Conservation (phyloP, 2,797 vertebrate genomes). For the Brachymystax lenok region DNA sequence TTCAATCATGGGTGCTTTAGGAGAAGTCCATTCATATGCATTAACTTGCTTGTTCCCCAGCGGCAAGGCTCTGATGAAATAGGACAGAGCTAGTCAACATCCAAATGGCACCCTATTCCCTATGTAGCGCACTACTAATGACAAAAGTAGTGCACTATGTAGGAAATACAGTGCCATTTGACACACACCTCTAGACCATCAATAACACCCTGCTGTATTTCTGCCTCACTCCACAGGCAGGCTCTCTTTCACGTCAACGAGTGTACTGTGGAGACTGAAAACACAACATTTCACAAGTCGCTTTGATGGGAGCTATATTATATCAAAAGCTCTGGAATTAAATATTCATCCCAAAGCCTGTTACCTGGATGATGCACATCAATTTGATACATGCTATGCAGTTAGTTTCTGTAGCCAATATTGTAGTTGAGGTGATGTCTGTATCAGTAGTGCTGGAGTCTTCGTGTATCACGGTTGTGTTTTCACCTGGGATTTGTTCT, state of each 20-base stretch:
- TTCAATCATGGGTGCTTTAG: neutral
- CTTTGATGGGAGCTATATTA: neutral
- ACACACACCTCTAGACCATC: neutral
- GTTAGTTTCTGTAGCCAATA: neutral
- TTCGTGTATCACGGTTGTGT: neutral
- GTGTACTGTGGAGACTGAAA: neutral
- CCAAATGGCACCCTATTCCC: neutral
- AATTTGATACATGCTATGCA: neutral
- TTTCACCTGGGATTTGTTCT: neutral
- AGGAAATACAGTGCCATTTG: neutral
- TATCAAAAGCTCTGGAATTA: neutral
- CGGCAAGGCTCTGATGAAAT: neutral
- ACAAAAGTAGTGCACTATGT: neutral
- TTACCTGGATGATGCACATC: neutral
- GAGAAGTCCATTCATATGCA: neutral
- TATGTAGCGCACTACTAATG: neutral
- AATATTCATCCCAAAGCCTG: neutral
- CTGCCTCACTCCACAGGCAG: neutral
- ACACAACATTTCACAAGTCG: neutral
- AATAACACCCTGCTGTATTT: neutral
- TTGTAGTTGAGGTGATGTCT: neutral
- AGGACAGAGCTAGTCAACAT: neutral
- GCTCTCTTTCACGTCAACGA: neutral
- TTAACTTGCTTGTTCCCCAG: neutral
- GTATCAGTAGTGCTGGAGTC: neutral